Base-by-base conservation (phyloP, 2,888 invertebrate species). In the Agonopterix alstromeriana region DNA sequence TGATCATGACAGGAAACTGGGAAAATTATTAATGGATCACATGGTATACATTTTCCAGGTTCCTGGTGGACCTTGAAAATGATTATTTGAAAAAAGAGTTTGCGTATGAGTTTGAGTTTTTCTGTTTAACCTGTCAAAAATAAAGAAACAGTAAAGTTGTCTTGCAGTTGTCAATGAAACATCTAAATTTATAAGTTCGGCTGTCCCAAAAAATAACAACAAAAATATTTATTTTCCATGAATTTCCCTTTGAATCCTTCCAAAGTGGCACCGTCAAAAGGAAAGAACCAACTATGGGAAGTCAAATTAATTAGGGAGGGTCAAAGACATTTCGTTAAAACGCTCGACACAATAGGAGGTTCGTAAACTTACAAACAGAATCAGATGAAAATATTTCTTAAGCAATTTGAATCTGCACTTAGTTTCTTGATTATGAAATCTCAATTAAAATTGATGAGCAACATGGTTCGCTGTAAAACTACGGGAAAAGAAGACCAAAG, bases 211-310 rank as follows among this genome's bases (percentile, higher is more conserved):
- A n/a, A 10, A n/a, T n/a, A n/a, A 35, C 8, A 36, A 9, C 42
- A 47, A 42, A 14, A 46, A 41, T 46, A 45, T 46, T 35, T 27
- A 36, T 40, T 42, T 10, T 10, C 10, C 10, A 40, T 27, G 14
- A 17, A 46, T 36, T 42, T 42, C 1, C 8, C 12, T 27, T 36
- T 0, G 12, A 48, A 48, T 5, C 11, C 10, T 12, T 49, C 67
- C 80, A 85, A 78, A 76, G 83, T 84, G 84, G 84, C 83, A 66
- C 56, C 70, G 1, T 27, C 53, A 49, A 51, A 50, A 14, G 47
- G 52, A 36, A 71, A 57, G 14, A 67, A 77, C 46, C 87, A 87
- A 72, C 68, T 87, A 67, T 87, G 87, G 87, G 80, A 79, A 63
- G 52, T 85, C 7, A 75, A 53, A 55, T 69, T 87, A 43, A 62